phyloP scores from a whole-genome alignment of 1,140 invertebrate genomes.

The Lamellibrachia luymesi region DNA sequence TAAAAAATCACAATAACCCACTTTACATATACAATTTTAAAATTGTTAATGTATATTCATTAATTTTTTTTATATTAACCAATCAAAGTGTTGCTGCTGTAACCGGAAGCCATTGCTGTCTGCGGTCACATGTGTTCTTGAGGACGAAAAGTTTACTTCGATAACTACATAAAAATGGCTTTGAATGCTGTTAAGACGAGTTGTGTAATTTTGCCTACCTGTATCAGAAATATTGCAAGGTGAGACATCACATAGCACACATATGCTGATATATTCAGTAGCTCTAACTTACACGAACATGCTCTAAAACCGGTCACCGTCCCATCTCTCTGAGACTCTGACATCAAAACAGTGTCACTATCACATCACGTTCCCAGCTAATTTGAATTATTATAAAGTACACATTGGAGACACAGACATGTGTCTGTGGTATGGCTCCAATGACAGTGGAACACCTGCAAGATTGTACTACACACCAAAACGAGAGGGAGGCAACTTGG shows the following conservation, averaged over 20 bases:
- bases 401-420: too few relatives aligned
- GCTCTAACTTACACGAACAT: neutral
- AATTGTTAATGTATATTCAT: neutral
- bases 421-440: too few relatives aligned
- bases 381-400: too few relatives aligned
- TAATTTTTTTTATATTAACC: neutral
- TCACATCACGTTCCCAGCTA: neutral
- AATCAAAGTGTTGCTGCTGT: neutral
- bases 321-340: neutral
- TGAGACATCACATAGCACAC: neutral
- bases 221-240: neutral
- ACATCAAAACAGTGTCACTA: neutral
- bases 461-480: too few relatives aligned
- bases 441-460: too few relatives aligned
- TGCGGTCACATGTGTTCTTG: neutral
- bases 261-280: neutral
- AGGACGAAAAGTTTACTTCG: conserved; percentile 4
- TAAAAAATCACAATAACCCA: neutral
- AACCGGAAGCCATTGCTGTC: neutral
- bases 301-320: neutral
- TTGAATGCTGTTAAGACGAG: neutral
- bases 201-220: neutral
- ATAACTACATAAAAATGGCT: neutral
- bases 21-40: neutral
- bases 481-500: too few relatives aligned